Conservation (phyloP, 2,888 invertebrate genomes). For the Phortica okadai region DNA sequence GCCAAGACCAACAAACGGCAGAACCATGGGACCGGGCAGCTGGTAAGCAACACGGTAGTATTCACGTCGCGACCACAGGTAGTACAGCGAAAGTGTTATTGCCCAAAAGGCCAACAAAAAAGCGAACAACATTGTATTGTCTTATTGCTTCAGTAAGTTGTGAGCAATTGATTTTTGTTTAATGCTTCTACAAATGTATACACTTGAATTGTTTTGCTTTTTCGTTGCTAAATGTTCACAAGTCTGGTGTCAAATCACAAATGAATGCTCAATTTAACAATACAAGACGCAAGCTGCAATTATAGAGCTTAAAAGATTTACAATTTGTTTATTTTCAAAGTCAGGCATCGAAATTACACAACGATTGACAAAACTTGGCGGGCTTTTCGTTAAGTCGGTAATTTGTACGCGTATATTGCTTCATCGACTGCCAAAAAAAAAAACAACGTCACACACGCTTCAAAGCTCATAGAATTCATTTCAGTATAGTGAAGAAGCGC, state of each 20-base stretch:
- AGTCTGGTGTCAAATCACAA: background rate
- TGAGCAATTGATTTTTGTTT: background rate
- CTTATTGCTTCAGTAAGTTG: background rate
- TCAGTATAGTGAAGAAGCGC: no score
- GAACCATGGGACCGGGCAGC: slow-evolving; percentile 70
- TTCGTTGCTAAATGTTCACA: background rate
- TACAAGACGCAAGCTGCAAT: background rate
- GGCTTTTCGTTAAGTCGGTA: background rate
- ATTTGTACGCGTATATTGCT: background rate
- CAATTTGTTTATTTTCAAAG: background rate
- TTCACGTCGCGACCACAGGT: slow-evolving; percentile 70
- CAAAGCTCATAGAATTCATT: no score
- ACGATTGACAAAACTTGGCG: background rate
- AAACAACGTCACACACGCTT: no score
- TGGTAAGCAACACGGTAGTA: slow-evolving; percentile 69
- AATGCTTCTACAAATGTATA: background rate
- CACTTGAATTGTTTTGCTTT: background rate
- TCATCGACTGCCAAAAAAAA: no score
- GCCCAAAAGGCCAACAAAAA: slow-evolving; percentile 54
- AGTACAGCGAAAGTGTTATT: slow-evolving; percentile 60
- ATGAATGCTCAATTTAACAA: background rate
- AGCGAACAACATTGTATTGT: slow-evolving; percentile 55
- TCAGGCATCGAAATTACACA: background rate
- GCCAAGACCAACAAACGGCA: slow-evolving; percentile 72
- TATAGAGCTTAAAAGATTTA: background rate